Evolutionary conservation across 2,797 vertebrate species (phyloP), one percentile per base, ranked within the genome.

Genomic region (Otolemur crassicaudatus): DNA sequence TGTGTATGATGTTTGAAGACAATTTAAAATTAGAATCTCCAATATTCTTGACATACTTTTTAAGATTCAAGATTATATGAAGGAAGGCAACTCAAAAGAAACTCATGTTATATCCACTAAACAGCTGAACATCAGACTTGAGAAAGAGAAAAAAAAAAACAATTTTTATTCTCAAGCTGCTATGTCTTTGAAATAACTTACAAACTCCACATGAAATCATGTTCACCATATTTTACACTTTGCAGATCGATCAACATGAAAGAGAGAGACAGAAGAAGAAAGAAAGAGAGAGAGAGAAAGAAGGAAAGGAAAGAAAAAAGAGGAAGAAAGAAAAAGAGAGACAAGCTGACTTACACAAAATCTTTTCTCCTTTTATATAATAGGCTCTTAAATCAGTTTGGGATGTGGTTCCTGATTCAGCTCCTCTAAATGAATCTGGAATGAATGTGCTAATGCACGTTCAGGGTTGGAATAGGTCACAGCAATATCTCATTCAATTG

Each of bases 11-110:
- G 53, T 82, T 87, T 58, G 63, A 87, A 89, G 81, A 90, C n/a
- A 90, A 56, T 49, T 91, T 97, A 96, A 97, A 97, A 94, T 94
- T 96, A 96, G 65, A 94, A 95, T 77, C 83, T 95, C 72, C 23
- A 46, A 90, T 58, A 96, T 56, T 82, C 72, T 90, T 94, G 80
- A 95, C 89, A 97, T 69, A 95, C 65, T 75, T 95, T 97, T 95
- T 94, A 95, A 97, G 79, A 96, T 95, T 94, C 91, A 94, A 92
- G 67, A 96, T 77, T 80, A 79, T 37, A 84, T 37, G n/a, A 91
- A 88, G 91, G 65, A 94, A 92, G 43, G 29, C 13, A 63, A n/a
- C 61, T 61, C 27, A n/a, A 76, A 73, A 88, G 46, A 40, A 87
- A 91, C 29, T 86, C 63, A 29, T 56, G 13, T 23, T 82, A 67